Base-by-base conservation (phyloP, 2,113 vertebrate species). In the Anas platyrhynchos region DNA sequence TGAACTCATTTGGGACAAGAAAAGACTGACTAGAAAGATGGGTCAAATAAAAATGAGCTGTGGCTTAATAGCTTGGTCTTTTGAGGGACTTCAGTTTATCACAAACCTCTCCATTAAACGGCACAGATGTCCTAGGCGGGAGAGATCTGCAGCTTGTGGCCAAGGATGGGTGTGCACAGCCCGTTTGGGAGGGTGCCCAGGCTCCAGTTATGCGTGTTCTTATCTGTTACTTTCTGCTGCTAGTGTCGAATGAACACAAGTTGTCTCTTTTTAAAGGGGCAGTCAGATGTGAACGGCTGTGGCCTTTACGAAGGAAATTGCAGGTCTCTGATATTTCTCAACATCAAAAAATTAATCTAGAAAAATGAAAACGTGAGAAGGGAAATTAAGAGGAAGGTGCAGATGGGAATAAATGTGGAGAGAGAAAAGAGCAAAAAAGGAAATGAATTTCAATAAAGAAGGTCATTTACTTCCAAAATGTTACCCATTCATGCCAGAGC, bases 191-290 rank as follows among this genome's bases (percentile, higher is more conserved):
- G 50, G 27, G 73, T 88, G 56, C 81, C 78, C 75, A 38, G 50
- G 36, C 41, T 82, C 74, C 67, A 89, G 2, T 10, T 71, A 66
- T 80, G 44, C 43, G 2, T 13, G 13, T 52, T 90, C 79, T 92
- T 96, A 92, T 95, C 93, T 86, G 27, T 55, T 72, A 36, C 50
- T 61, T 55, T 84, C 82, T 93, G 92, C 84, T 90, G 58, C 46
- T 13, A 9, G 76, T 68, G 66, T 73, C 83, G 79, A 67, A 92
- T 76, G 66, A 96, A 55, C 56, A 78, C 29, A 63, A 50, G 58
- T 75, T 88, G 48, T 77, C 86, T 74, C 16, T 75, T 84, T 84
- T 83, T 55, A 92, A 94, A 87, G 69, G 26, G 61, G n/a, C 31
- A 72, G 44, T 63, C 41, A 6, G 13, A 16, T 52, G 59, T 2